Percentiles rank a stretch among this genome's conserved stretches.
Conservation (phyloP, 2,888 invertebrate species). For the Homarus gammarus region DNA sequence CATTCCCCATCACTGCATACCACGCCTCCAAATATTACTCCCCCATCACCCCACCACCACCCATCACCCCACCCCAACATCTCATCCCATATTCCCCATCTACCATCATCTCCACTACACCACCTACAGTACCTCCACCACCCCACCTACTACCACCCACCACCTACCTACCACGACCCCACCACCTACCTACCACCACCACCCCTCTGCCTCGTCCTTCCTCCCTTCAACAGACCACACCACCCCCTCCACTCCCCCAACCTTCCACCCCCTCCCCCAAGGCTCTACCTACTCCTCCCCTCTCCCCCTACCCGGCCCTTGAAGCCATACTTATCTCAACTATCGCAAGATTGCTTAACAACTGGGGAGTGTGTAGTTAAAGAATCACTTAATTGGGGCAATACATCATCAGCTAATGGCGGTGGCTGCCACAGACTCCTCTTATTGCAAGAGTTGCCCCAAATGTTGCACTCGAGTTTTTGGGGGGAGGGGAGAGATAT, state of each 20-base stretch:
- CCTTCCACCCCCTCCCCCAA: background rate
- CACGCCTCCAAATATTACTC: background rate
- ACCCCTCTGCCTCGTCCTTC: background rate
- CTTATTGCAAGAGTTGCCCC: constrained; percentile 70
- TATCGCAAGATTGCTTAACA: constrained; percentile 70
- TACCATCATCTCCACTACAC: too few relatives aligned
- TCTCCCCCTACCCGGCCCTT: background rate
- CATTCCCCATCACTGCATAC: too few relatives aligned
- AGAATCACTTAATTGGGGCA: constrained; percentile 73
- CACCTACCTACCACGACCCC: too few relatives aligned
- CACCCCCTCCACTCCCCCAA: background rate
- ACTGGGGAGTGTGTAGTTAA: constrained; percentile 72
- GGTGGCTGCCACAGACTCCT: constrained; percentile 67
- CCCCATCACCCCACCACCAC: background rate
- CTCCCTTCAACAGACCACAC: background rate
- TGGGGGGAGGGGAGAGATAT: constrained; percentile 67
- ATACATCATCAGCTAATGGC: constrained; percentile 73
- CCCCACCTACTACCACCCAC: too few relatives aligned
- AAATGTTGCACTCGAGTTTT: constrained; percentile 63
- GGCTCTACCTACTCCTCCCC: background rate
- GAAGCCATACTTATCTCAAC: constrained; percentile 70
- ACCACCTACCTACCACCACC: background rate
- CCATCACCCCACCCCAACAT: too few relatives aligned
- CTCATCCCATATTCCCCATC: too few relatives aligned
- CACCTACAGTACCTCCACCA: too few relatives aligned